Evolutionary conservation across 1,140 invertebrate species (phyloP), one percentile per base, ranked within the genome.

Genomic region (Drosophila grimshawi): DNA sequence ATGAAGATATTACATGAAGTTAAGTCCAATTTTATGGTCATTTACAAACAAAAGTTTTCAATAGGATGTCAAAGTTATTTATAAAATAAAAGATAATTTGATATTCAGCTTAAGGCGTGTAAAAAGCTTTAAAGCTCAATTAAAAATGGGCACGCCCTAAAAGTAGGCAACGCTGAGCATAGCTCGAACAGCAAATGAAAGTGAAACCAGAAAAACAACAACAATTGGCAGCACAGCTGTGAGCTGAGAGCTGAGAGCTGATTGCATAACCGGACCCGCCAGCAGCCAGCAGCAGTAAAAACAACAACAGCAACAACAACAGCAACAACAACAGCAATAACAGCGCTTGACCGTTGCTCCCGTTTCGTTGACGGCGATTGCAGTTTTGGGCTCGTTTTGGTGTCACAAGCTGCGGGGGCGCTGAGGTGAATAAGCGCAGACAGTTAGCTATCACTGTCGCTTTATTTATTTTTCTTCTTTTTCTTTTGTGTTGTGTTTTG

Each of bases 301-400:
- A 7, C 11, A 55, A 4, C 7, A 10, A n/a, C 48, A 32, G n/a
- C n/a, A n/a, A n/a, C n/a, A n/a, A n/a, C n/a, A n/a, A n/a, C 5
- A 52, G 35, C 33, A 41, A 56, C 53, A 45, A 19, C 39, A 45
- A 33, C 45, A 46, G 29, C 57, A 35, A 59, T 37, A n/a, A 46
- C 35, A 59, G 7, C 11, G 45, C 56, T 73, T 77, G 75, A 78
- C 69, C 61, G 62, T 70, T 81, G 78, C 71, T 78, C 78, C 72
- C 78, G 76, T 81, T 81, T 78, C 49, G 70, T 27, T 37, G 29
- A 33, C 70, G 64, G 27, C 62, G 72, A 64, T 63, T 89, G 85
- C 86, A 89, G 74, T 81, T 76, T 73, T 70, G 86, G 78, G 88
- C 85, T 89, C 85, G 85, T 89, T 89, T 89, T 77, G 49, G 64